Base-by-base conservation (phyloP, 2,797 vertebrate species). In the Scomberomorus guttatus region DNA sequence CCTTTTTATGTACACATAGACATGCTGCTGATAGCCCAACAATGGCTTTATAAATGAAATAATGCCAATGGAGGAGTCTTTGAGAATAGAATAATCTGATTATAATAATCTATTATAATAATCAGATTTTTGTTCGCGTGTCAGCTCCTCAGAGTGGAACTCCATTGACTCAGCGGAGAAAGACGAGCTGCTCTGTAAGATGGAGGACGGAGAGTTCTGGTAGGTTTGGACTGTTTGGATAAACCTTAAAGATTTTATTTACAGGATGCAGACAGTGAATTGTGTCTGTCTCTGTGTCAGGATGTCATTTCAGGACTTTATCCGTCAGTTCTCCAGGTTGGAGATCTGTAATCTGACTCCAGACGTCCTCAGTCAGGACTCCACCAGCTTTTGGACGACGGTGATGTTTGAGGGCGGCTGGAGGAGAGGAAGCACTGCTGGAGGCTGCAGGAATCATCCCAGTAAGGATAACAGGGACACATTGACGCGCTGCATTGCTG, bases 141-240 rank as follows among this genome's bases (percentile, higher is more conserved):
- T 82, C 90, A 99, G 98, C 58, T 96, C 97, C 6, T 93, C 92
- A 0, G 97, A 99, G 90, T 99, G 97, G 98, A 81, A 95, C 59
- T 81, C 83, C 29, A 84, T 98, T 2, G 94, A 96, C 62, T 88
- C 94, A 0, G 87, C 80, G 0, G 92, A 96, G 20, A 94, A 92
- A 82, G 94, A 95, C 11, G 94, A 97, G 51, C 85, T 99, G 86
- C 94, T 95, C 17, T 94, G 94, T 27, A 95, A 92, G 87, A 97
- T 95, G 94, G 98, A 99, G 77, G 98, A 99, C 0, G 98, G 97
- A 17, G 97, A 98, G 91, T 99, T 99, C 94, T 99, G 97, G 97
- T 99, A 89, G 89, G 96, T 88, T 51, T 5, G 25, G 5, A 2
- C 54, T 24, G 44, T 7, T 7, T 4, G 58, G 22, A 12, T 2